Evolutionary conservation across 2,113 vertebrate genomes (phyloP), one percentile per base, ranked within the genome.

Genomic region (Trematomus loennbergii): DNA sequence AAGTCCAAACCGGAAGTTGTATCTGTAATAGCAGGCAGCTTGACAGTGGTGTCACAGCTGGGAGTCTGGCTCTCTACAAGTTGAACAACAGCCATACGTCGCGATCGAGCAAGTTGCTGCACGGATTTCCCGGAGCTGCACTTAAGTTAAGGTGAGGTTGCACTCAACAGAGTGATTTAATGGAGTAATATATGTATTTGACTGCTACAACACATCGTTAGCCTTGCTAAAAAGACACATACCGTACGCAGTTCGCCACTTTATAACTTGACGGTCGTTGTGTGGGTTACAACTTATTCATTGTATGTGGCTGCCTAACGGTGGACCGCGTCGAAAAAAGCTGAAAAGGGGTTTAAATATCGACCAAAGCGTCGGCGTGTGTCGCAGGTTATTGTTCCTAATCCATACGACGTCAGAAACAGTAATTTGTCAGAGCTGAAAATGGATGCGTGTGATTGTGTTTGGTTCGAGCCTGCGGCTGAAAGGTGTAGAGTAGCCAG

Each of bases 41-140:
- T 83, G 36, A 77, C 62, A 0, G 52, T 72, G 29, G 46, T 75
- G 92, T 91, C 90, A 88, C 87, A 81, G 87, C 78, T 84, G 82
- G 83, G 73, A 78, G 16, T 81, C 77, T 86, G 73, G 33, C 66
- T 89, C 81, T 54, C 78, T 46, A 53, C 70, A 84, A 94, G 87
- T 89, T 90, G 79, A 81, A 88, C 87, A 88, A 85, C 70, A 83
- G 84, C 78, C 88, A 52, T n/a, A 55, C 87, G 81, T 87, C 68
- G 62, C 70, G 76, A 80, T 63, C 61, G 62, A 86, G 79, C 78
- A 20, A 85, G 71, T 81, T 18, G 78, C 79, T 74, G 90, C 78
- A 40, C 43, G 88, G 91, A 92, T 85, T 81, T 79, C 7, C 65
- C 66, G 77, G 78, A 87, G 87, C 82, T 63, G 70, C 88, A 13